A percentile compares a stretch with the other conserved stretches of the same genome.
Evolutionary conservation across 92 coral and sea anemone species (phyloP).

Genomic region (Umimayanthus chanpuru): DNA sequence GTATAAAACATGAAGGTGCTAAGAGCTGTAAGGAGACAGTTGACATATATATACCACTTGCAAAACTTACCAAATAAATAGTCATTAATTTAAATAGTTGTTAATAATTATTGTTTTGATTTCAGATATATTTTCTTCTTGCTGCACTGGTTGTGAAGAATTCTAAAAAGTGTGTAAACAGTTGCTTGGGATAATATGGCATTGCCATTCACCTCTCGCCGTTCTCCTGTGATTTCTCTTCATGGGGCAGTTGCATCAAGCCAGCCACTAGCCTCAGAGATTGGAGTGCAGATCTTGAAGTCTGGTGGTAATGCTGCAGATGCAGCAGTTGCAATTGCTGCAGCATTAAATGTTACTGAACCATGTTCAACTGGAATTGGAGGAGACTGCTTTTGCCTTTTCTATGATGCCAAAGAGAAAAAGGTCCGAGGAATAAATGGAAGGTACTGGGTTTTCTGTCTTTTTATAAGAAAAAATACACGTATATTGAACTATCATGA

Average conservation of each 20-base stretch:
- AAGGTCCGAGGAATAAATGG: slow-evolving; percentile 90
- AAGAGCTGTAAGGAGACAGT: too few relatives aligned
- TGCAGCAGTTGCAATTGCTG: slow-evolving; percentile 97
- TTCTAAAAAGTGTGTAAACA: not conserved
- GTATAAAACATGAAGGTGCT: too few relatives aligned
- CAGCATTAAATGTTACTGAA: slow-evolving; percentile 88
- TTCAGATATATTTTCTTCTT: not conserved
- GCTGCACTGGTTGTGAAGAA: not conserved
- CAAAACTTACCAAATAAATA: too few relatives aligned
- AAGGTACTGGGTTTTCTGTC: slow-evolving; percentile 57
- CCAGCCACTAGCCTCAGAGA: slow-evolving; percentile 80
- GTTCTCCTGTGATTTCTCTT: slow-evolving; percentile 85
- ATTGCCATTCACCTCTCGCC: slow-evolving; percentile 76
- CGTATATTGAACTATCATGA: too few relatives aligned
- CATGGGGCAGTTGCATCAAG: slow-evolving; percentile 59
- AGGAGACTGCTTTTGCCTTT: slow-evolving; percentile 95
- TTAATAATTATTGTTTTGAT: not conserved
- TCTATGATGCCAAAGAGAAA: slow-evolving; percentile 77
- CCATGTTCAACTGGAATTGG: slow-evolving; percentile 97
- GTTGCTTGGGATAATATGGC: not conserved
- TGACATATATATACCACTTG: too few relatives aligned
- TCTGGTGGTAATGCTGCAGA: slow-evolving; percentile 98
- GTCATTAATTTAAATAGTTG: too few relatives aligned
- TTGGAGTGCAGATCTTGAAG: slow-evolving; percentile 79
- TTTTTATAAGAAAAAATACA: not conserved